Conservation (phyloP, 2,797 vertebrate genomes). For the Pseudotriccus pelzelni region DNA sequence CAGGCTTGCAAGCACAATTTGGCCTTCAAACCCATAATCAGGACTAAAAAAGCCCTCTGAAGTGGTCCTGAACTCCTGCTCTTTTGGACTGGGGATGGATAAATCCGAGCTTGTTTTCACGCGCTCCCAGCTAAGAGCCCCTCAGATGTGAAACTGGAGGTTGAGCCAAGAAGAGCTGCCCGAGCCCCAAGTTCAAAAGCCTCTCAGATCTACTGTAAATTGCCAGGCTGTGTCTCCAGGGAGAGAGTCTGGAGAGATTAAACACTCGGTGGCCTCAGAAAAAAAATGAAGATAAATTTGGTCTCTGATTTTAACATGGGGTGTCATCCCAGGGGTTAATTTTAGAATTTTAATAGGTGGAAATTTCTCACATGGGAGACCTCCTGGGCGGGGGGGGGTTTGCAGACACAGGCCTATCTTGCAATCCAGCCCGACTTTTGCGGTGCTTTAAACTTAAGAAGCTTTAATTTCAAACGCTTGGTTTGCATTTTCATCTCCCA, state of each 20-base stretch:
- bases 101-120: neutral
- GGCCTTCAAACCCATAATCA: neutral
- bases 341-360: neutral
- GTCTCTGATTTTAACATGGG: neutral
- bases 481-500: neutral
- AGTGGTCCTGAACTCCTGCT: neutral
- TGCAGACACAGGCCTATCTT: neutral
- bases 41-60: neutral
- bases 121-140: neutral
- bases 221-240: neutral
- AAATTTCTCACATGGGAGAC: neutral
- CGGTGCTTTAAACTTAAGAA: neutral
- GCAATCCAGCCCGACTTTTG: neutral
- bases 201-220: neutral
- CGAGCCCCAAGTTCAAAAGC: neutral
- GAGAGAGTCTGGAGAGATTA: neutral
- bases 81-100: neutral
- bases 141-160: neutral
- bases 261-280: neutral
- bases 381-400: fast-evolving
- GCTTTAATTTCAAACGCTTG: neutral
- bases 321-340: neutral
- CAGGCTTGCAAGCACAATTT: neutral
- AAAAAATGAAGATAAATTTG: neutral
- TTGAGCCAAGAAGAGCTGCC: neutral